Percentiles rank a stretch among this genome's conserved stretches.
These are phyloP conservation scores for Lasiurus borealis DNA, from an alignment of 2,113 vertebrate genomes.

Conservation along the genomic window DNA sequence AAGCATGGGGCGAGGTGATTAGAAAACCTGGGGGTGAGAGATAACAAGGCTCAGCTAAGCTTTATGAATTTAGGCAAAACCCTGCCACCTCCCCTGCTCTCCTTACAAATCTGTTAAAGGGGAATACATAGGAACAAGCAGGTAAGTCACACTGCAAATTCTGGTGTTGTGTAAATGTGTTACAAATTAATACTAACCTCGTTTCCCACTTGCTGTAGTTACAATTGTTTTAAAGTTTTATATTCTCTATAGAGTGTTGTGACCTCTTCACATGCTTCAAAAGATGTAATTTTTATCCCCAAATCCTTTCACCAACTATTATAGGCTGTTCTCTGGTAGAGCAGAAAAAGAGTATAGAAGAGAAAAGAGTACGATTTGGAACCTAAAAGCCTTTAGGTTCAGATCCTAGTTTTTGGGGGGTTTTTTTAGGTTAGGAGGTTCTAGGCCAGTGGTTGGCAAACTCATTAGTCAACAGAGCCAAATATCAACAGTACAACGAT, in stretches of 20 bases:
- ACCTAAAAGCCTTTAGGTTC: background rate
- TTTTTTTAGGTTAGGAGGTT: background rate
- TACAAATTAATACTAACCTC: background rate
- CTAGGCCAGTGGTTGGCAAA: no score
- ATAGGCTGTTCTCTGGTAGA: fast-evolving
- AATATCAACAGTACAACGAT: no score
- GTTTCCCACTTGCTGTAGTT: background rate
- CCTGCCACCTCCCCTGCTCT: background rate
- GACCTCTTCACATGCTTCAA: background rate
- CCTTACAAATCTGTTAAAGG: background rate
- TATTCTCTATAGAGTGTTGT: background rate
- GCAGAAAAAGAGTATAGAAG: background rate
- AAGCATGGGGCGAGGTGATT: background rate
- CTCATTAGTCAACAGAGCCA: no score
- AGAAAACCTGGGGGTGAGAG: background rate
- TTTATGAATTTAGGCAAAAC: background rate
- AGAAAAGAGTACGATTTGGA: background rate
- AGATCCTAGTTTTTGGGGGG: background rate
- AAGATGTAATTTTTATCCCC: background rate
- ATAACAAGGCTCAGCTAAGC: background rate
- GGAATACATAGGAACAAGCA: background rate
- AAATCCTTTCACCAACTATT: background rate
- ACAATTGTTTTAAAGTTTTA: background rate
- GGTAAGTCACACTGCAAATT: background rate
- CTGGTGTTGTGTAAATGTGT: background rate